Percentiles rank a stretch among this genome's conserved stretches.
Evolutionary conservation across 2,113 vertebrate species (phyloP).

Genomic region (Catharus minimus): DNA sequence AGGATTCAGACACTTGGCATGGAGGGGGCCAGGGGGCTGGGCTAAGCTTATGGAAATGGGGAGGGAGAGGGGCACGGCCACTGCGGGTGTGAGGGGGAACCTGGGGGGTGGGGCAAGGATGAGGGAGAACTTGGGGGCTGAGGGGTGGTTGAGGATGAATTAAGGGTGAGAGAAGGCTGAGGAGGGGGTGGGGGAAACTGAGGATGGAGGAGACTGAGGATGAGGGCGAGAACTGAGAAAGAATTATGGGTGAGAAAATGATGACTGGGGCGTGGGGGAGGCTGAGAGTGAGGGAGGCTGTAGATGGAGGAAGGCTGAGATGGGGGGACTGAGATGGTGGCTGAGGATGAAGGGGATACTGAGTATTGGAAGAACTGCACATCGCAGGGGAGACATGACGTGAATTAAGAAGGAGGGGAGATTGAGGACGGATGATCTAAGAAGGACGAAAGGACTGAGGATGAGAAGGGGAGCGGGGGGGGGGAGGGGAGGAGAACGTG

Average conservation of each 20-base stretch:
- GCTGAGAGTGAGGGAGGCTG: not conserved
- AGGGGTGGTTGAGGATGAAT: not conserved
- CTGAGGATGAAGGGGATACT: not conserved
- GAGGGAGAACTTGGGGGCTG: not conserved
- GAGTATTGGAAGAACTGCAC: not conserved
- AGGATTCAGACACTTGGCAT: not conserved
- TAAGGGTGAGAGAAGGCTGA: not conserved
- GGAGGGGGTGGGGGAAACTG: not conserved
- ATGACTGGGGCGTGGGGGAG: not conserved
- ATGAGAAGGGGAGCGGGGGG: not conserved
- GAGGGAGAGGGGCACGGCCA: not conserved
- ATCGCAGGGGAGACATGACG: not conserved
- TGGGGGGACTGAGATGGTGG: not conserved
- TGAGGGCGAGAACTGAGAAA: not conserved
- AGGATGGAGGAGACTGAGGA: not conserved
- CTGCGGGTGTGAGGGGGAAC: not conserved
- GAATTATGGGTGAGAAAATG: not conserved
- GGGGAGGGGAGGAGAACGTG: not conserved
- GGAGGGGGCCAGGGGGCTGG: accelerated
- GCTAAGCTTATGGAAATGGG: not conserved
- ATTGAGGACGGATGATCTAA: not conserved
- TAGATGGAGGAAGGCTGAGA: not conserved
- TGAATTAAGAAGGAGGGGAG: not conserved
- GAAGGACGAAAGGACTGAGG: not conserved
- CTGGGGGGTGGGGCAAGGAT: not conserved